Evolutionary conservation across 2,797 vertebrate genomes (phyloP).

Genomic region (Stomatorhinus walkeri): DNA sequence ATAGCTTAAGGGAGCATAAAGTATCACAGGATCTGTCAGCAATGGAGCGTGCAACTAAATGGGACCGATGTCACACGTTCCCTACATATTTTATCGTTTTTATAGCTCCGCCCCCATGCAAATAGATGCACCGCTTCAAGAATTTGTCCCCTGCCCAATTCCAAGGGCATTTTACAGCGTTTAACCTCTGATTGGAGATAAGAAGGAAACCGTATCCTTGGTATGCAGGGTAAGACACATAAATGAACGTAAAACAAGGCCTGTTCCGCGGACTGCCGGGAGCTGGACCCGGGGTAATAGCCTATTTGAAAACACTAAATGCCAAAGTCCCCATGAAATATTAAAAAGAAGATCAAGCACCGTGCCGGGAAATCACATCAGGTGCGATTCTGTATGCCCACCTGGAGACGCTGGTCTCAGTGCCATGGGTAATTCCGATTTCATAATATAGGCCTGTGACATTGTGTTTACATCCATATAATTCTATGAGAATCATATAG

Average conservation of each 20-base stretch:
- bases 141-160: neutral
- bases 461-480: neutral
- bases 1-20: neutral
- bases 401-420: neutral
- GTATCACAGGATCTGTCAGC: neutral
- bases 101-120: neutral
- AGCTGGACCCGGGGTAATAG: neutral
- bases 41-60: neutral
- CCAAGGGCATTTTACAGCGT: conserved; percentile 9
- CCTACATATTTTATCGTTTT: neutral
- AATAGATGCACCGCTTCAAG: neutral
- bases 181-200: conserved; percentile 2
- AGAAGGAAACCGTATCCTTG: neutral
- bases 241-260: conserved; percentile 18
- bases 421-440: conserved; percentile 7
- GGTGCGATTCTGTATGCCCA: neutral
- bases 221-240: neutral
- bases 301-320: neutral
- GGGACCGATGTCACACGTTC: neutral
- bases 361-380: neutral
- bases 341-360: neutral
- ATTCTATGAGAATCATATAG: neutral
- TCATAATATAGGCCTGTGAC: conserved; percentile 1
- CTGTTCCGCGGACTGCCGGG: neutral
- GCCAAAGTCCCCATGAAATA: conserved; percentile 2